Percentiles rank a stretch among this genome's conserved stretches.
Conservation (phyloP, 2,888 invertebrate genomes). For the Elmis aenea region DNA sequence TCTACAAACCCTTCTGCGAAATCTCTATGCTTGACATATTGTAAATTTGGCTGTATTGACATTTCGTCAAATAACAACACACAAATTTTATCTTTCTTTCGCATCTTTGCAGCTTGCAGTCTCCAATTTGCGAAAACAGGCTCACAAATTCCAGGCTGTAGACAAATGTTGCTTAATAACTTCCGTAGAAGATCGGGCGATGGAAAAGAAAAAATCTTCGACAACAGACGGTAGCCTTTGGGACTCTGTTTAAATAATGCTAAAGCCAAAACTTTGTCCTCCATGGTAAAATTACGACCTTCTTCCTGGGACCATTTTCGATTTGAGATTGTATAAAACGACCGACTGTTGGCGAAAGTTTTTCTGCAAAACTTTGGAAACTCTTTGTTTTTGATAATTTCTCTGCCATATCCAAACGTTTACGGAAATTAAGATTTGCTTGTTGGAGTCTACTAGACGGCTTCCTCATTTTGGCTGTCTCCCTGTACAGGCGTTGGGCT, state of each 20-base stretch:
- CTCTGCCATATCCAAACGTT: too few relatives aligned
- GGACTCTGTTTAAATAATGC: conserved; percentile 7
- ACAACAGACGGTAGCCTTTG: conserved; percentile 1
- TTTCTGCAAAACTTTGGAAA: too few relatives aligned
- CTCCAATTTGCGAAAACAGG: conserved; percentile 7
- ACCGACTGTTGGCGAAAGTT: too few relatives aligned
- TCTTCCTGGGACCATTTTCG: too few relatives aligned
- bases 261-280: conserved; percentile 10
- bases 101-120: conserved; percentile 1
- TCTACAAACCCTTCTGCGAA: conserved; percentile 4
- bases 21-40: conserved; percentile 1
- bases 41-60: not conserved
- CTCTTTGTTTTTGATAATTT: too few relatives aligned
- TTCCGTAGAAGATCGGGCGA: not conserved
- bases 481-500: too few relatives aligned
- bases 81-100: conserved; percentile 6
- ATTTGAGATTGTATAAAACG: too few relatives aligned
- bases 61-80: conserved; percentile 10
- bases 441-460: too few relatives aligned
- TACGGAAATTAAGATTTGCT: too few relatives aligned
- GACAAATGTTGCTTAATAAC: not conserved
- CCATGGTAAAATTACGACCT: conserved; percentile 6
- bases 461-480: too few relatives aligned
- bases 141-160: conserved; percentile 6
- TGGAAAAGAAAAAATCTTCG: conserved; percentile 6